Base-by-base conservation (phyloP, 1,140 invertebrate genomes). In the Drosophila parabipectinata region DNA sequence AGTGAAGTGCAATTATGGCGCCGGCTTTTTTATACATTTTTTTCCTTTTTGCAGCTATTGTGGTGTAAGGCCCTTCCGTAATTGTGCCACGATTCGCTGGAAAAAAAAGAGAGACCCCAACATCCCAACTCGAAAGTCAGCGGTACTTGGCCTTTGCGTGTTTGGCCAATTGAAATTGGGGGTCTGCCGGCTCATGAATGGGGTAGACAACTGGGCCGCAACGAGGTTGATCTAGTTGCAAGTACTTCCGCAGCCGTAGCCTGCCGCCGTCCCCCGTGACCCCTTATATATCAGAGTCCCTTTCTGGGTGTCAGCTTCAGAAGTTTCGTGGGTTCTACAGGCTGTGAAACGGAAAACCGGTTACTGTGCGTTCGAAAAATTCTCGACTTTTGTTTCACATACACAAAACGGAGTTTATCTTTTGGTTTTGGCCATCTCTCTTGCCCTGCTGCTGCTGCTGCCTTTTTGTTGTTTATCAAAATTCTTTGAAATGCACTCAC, bases 371-470 rank as follows among this genome's bases (percentile, higher is more conserved):
- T 77, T 63, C 21, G 47, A 81, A 73, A 87, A 85, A 81, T 85
- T 74, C 80, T 87, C 85, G 78, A 85, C 82, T 87, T 85, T 85
- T 85, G 78, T 85, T 85, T 85, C 81, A 87, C 78, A 87, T 75
- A 81, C 74, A 87, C 56, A 69, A 71, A 67, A 68, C 64, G 60
- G 68, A 81, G 81, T 85, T 85, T 85, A 85, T 87, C 82, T 87
- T 75, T 64, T 50, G 81, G 64, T 54, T 72, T 71, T 54, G 78
- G 18, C 54, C 41, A 21, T 39, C 28, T 21, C 34, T 60, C 34
- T 39, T 39, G n/a, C 58, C 18, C 24, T 66, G 5, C 54, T 3
- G 21, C 21, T 21, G 21, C 21, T 55, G 14, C 68, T 32, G 50
- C 28, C 44, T 24, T 51, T 44, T 61, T 68, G 75, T 85, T 87